Base-by-base conservation (phyloP, 2,888 invertebrate genomes). In the Frankliniella fusca region DNA sequence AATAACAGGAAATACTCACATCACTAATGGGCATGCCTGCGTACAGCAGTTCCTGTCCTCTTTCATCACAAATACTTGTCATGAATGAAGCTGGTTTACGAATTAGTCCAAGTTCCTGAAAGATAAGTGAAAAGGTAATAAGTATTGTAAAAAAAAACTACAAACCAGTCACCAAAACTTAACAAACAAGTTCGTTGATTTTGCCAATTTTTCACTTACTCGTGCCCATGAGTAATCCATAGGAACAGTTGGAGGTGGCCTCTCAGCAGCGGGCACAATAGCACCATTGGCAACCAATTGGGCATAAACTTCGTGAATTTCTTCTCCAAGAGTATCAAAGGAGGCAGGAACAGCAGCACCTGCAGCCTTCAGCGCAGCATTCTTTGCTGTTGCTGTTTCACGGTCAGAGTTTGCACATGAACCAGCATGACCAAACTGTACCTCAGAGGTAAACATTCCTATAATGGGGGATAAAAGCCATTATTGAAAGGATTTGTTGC, bases 191-290 rank as follows among this genome's bases (percentile, higher is more conserved):
- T 82, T 23, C 28, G 50, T 5, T 18, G 23, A 48, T 28, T 3
- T 18, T 18, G 18, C 70, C 23, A 80, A 80, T 27, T 76, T 27
- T 18, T 50, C 76, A 88, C 90, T 88, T 84, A 92, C 92, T 88
- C 96, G 92, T 0, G 99, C 99, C 99, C 99, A 99, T 84, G 94
- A 96, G 88, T 97, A 99, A 89, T 99, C 99, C 99, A 99, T 99
- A 12, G 99, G 99, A n/a, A 99, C 98, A 27, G 99, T 98, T 3
- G 99, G 99, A 61, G 99, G 99, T 15, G 98, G 97, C 81, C 95
- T 92, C 88, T 99, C 99, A 80, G 95, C 93, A 85, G 93, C 93
- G 0, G 97, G 97, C 12, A 95, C 92, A 85, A 99, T 95, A 82
- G 92, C 91, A 70, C 97, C 97, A 27, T 92, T 91, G 81, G 92